These are phyloP conservation scores for Equus przewalskii DNA, from an alignment of 2,113 vertebrate genomes.

Conservation along the genomic window DNA sequence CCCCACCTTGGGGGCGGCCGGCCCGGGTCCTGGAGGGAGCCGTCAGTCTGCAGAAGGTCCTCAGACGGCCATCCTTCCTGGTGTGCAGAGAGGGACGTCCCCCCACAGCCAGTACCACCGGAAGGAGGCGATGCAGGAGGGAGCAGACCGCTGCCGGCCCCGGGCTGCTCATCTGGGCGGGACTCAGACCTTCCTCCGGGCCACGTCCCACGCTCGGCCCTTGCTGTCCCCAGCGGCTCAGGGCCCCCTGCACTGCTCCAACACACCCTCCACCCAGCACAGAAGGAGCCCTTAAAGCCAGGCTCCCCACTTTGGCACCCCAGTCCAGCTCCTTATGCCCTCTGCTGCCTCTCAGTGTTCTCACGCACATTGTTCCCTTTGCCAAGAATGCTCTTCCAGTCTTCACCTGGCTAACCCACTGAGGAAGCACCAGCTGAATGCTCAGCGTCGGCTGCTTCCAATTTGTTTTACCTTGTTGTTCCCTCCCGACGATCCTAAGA, in stretches of 20 bases:
- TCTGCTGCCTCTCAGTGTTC: no score
- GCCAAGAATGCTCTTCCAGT: rapidly evolving
- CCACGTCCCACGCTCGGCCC: background rate
- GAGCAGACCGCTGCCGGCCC: background rate
- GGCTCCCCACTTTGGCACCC: no score
- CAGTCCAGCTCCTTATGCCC: background rate
- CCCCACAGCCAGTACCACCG: rapidly evolving
- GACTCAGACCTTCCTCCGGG: background rate
- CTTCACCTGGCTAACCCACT: background rate
- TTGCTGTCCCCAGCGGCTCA: background rate
- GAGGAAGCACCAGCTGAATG: background rate
- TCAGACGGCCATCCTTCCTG: background rate
- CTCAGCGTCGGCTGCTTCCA: background rate
- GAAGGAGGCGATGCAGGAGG: rapidly evolving
- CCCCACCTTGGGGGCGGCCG: rapidly evolving
- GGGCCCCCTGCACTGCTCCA: background rate
- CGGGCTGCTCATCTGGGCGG: background rate
- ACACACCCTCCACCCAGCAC: background rate
- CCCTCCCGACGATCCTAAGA: background rate
- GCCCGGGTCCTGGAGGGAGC: background rate
- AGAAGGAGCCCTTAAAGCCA: background rate
- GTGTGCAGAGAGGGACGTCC: rapidly evolving
- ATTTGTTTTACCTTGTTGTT: background rate
- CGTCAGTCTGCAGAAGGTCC: no score
- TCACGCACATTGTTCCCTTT: rapidly evolving